phyloP scores from a whole-genome alignment of 2,888 invertebrate species.

The Xanthia icteritia region DNA sequence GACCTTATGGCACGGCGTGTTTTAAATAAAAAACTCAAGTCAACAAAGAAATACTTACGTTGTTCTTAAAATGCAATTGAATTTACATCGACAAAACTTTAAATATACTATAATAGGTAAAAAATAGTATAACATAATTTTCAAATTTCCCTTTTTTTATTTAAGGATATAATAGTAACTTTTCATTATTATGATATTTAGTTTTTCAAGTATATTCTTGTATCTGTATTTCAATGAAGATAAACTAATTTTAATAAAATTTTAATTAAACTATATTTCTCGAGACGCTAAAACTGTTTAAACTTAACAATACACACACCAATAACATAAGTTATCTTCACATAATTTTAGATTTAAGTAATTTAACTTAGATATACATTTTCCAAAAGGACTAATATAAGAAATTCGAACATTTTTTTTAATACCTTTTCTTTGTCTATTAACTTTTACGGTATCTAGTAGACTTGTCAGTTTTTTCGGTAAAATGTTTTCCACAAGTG shows the following conservation, averaged over 20 bases:
- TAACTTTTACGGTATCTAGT: constrained; percentile 20
- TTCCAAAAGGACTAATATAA: constrained; percentile 57
- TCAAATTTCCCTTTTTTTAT: neutral
- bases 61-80: constrained; percentile 42
- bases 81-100: constrained; percentile 17
- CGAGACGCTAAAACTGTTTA: constrained; percentile 32
- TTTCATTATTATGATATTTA: neutral
- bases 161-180: neutral
- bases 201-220: neutral
- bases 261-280: constrained; percentile 13
- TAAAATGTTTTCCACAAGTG: neutral
- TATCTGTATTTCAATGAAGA: constrained; percentile 5
- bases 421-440: constrained; percentile 28
- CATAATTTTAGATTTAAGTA: constrained; percentile 38
- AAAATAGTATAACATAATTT: neutral
- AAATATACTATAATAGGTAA: constrained; percentile 13
- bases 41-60: constrained; percentile 14
- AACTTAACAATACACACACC: constrained; percentile 56
- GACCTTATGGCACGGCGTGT: constrained; percentile 62
- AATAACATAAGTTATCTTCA: constrained; percentile 40
- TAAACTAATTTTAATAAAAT: neutral
- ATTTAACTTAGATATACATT: constrained; percentile 49
- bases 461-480: neutral
- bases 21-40: constrained; percentile 30
- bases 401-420: constrained; percentile 55